Base-by-base conservation (phyloP, 1,140 invertebrate species). In the Musca domestica region DNA sequence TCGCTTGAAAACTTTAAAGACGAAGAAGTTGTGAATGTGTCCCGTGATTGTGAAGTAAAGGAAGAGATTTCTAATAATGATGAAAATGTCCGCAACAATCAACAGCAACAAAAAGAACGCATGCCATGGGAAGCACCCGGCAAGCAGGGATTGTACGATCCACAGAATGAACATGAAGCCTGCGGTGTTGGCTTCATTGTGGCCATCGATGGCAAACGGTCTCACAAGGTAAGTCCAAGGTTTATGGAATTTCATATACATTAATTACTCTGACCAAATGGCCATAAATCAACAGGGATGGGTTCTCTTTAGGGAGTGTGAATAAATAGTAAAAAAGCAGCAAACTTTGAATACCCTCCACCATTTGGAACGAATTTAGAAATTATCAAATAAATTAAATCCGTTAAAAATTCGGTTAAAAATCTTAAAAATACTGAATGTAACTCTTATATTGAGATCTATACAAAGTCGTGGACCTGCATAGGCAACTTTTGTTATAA, bases 161-260 rank as follows among this genome's bases (percentile, higher is more conserved):
- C 96, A 52, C 86, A 87, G 72, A 89, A 92, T 76, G 97, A 99
- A 85, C 92, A 91, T 77, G 97, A 98, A 81, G 95, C 96, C 70
- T 99, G 98, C 79, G 98, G 98, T 69, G 98, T 99, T 76, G 98
- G 98, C 71, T 99, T 98, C 84, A 95, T 99, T 72, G 96, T 98
- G 74, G 93, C 94, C 81, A 98, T 99, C 82, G 94, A 99, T 88
- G 97, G 97, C 71, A 88, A 89, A 76, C 86, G 90, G 69, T 93
- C 93, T 67, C 92, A 98, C 85, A 95, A 98, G 89, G 95, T 96
- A 83, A 85, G 30, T 46, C n/a, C n/a, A n/a, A n/a, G n/a, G 2
- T 51, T 14, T 23, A 12, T 56, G 4, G 10, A 49, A 51, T 41
- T 58, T 10, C 15, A 17, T n/a, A n/a, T n/a, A n/a, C n/a, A n/a